These are phyloP conservation scores for Hydriomena furcata DNA, from an alignment of 2,888 invertebrate species.

Conservation along the genomic window DNA sequence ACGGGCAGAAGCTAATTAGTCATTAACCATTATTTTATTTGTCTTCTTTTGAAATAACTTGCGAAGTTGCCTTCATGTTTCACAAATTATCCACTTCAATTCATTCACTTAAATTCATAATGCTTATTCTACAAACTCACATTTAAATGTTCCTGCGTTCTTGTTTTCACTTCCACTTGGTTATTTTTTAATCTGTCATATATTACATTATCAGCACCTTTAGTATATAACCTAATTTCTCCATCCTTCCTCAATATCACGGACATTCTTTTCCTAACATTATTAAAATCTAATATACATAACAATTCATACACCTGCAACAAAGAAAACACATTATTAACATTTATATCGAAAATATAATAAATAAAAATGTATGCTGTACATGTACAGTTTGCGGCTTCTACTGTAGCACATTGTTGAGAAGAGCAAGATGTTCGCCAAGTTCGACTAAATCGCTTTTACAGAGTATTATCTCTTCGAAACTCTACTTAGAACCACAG, in stretches of 20 bases:
- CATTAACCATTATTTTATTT: no score
- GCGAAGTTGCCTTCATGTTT: no score
- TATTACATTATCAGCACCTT: conserved; percentile 99
- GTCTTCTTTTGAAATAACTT: no score
- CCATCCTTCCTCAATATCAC: conserved; percentile 94
- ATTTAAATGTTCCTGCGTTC: conserved; percentile 97
- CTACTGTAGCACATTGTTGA: not conserved
- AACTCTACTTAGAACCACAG: no score
- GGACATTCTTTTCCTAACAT: conserved; percentile 99
- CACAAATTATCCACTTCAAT: no score
- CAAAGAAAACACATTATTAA: conserved; percentile 37
- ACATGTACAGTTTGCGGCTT: not conserved
- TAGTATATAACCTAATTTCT: conserved; percentile 95
- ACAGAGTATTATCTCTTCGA: no score
- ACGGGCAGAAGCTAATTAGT: no score
- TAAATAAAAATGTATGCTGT: not conserved
- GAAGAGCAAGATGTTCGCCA: no score
- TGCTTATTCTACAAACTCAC: no score
- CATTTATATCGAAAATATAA: not conserved
- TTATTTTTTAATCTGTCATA: conserved; percentile 94
- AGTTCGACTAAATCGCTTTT: no score
- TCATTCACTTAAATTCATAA: no score
- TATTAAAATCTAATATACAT: conserved; percentile 99
- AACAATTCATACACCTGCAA: conserved; percentile 95
- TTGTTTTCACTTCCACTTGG: conserved; percentile 89